Conservation (phyloP, 2,797 vertebrate genomes). For the Adelosebastes latens region DNA sequence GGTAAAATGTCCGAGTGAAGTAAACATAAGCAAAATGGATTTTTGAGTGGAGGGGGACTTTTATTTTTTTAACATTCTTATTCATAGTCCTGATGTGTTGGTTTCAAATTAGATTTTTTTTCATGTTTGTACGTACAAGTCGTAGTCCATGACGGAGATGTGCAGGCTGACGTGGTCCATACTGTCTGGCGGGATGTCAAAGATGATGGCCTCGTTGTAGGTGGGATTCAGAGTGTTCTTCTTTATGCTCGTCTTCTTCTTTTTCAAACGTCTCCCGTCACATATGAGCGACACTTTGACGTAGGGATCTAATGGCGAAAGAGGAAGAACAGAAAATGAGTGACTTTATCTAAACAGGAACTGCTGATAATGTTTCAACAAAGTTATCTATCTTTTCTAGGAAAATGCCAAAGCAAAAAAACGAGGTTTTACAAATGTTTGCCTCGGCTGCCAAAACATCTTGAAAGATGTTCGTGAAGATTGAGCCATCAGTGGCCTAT, state of each 20-base stretch:
- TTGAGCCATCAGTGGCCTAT: neutral
- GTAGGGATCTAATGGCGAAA: conserved; percentile 88
- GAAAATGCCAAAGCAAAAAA: neutral
- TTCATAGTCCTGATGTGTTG: neutral
- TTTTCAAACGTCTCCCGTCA: conserved; percentile 94
- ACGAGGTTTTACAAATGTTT: conserved; percentile 18
- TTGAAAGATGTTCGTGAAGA: conserved; percentile 10
- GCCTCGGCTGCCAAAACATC: neutral
- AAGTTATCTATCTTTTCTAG: neutral
- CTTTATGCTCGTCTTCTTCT: conserved; percentile 99
- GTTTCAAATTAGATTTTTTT: neutral
- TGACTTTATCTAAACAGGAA: neutral
- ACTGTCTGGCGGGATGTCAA: conserved; percentile 97
- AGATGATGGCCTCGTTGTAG: conserved; percentile 99
- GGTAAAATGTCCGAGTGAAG: neutral
- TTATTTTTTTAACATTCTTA: neutral
- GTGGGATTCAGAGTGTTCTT: conserved; percentile 97
- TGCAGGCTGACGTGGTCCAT: conserved; percentile 99
- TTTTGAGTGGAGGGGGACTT: neutral
- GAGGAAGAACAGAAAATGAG: neutral
- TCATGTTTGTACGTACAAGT: conserved; percentile 84
- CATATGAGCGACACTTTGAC: conserved; percentile 98
- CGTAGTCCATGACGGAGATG: conserved; percentile 99
- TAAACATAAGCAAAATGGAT: neutral
- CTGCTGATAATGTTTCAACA: neutral